Evolutionary conservation across 2,113 vertebrate genomes (phyloP).

Genomic region (Pomatostomus ruficeps): DNA sequence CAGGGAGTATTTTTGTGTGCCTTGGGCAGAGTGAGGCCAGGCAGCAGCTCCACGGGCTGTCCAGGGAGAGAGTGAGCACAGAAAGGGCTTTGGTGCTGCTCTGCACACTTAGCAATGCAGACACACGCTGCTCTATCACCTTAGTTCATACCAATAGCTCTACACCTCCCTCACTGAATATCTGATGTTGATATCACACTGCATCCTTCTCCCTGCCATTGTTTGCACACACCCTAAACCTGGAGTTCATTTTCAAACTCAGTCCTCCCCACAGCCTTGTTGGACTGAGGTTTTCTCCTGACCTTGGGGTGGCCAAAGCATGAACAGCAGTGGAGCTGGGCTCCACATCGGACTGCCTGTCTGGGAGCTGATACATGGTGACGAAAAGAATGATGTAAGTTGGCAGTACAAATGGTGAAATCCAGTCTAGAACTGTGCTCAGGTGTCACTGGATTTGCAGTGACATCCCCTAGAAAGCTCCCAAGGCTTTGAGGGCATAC

Average conservation of each 20-base stretch:
- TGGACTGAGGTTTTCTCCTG: background rate
- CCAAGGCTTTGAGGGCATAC: background rate
- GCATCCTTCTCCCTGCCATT: rapidly evolving
- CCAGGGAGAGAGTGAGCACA: background rate
- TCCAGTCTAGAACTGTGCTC: background rate
- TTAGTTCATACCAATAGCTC: background rate
- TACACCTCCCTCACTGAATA: background rate
- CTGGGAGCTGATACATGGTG: background rate
- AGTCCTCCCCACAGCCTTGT: background rate
- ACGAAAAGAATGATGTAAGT: background rate
- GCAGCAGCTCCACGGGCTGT: background rate
- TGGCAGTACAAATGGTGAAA: background rate
- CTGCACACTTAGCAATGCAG: background rate
- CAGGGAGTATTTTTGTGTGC: background rate
- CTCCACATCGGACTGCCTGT: background rate
- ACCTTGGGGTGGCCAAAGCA: background rate
- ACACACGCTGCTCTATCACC: background rate
- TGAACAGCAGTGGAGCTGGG: background rate
- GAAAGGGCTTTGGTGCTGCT: background rate
- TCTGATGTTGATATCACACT: background rate
- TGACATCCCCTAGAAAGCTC: background rate
- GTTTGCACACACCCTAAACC: background rate
- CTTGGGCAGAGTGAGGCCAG: rapidly evolving
- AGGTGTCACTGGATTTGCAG: background rate
- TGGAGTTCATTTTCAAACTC: background rate